Percentiles rank a stretch among this genome's conserved stretches.
These are phyloP conservation scores for Acrocephalus kingi DNA, from an alignment of 2,113 vertebrate species.

Conservation along the genomic window DNA sequence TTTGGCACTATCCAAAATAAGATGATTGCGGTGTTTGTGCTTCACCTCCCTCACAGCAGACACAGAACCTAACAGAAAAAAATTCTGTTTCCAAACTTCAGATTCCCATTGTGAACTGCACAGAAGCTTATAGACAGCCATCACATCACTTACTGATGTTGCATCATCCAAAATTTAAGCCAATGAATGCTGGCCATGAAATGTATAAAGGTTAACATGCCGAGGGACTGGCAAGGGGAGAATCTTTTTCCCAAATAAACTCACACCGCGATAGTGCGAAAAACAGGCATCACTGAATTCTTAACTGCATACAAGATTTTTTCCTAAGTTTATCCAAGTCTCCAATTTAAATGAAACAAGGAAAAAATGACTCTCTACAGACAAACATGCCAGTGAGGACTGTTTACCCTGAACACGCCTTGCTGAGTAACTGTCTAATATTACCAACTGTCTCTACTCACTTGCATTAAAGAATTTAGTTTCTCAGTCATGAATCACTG, in stretches of 20 bases:
- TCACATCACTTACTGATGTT: background rate
- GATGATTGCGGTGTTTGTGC: background rate
- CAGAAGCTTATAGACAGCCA: background rate
- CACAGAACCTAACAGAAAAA: background rate
- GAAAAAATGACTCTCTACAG: background rate
- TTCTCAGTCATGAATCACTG: conserved; percentile 13
- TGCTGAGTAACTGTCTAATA: conserved; percentile 41
- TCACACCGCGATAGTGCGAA: background rate
- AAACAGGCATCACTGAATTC: background rate
- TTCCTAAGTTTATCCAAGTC: background rate
- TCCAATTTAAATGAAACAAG: background rate
- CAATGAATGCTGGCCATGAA: background rate
- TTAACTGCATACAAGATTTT: background rate
- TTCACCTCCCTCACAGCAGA: background rate
- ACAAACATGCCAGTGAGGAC: background rate
- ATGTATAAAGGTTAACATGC: background rate
- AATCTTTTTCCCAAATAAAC: background rate
- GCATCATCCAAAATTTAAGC: background rate
- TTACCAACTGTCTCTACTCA: background rate
- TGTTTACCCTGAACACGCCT: conserved; percentile 28
- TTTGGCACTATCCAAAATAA: background rate
- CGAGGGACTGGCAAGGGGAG: background rate
- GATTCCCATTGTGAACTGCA: background rate
- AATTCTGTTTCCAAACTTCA: background rate
- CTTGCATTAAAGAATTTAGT: background rate